These are phyloP conservation scores for Dysidea cf. avara DNA, from an alignment of 37 sponge, comb jelly and placozoan genomes.

Conservation along the genomic window DNA sequence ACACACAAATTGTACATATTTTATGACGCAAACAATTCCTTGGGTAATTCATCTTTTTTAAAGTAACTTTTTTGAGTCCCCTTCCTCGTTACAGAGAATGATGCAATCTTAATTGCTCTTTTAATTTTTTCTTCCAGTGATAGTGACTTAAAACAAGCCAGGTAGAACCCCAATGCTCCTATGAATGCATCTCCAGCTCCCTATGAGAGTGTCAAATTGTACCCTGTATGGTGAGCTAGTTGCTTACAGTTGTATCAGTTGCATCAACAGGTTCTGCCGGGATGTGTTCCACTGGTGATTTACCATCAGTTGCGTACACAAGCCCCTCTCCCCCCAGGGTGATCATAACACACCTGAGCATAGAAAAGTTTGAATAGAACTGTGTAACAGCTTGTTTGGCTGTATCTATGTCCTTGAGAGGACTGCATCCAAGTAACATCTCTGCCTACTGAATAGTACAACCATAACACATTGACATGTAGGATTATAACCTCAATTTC, in stretches of 20 bases:
- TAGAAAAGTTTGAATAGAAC: conserved; percentile 24
- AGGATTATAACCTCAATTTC: conserved; percentile 83
- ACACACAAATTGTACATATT: too few species aligned
- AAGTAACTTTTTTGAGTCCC: conserved; percentile 93
- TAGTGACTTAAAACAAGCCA: conserved; percentile 52
- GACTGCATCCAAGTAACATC: conserved; percentile 48
- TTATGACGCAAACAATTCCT: too few species aligned
- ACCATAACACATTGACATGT: not conserved
- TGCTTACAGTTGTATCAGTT: conserved; percentile 90
- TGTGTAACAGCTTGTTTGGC: conserved; percentile 54
- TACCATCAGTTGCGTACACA: not conserved
- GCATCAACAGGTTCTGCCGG: conserved; percentile 72
- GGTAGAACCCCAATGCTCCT: conserved; percentile 85
- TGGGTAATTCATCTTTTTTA: not conserved
- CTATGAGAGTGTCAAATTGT: conserved; percentile 21
- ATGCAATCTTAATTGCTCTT: conserved; percentile 72
- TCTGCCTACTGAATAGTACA: conserved; percentile 63
- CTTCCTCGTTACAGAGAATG: conserved; percentile 60
- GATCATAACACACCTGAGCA: conserved; percentile 60
- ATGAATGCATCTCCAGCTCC: conserved; percentile 99
- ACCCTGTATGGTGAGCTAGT: too few species aligned
- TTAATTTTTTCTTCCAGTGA: conserved; percentile 60
- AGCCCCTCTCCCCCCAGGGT: conserved; percentile 71
- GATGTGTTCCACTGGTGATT: conserved; percentile 35
- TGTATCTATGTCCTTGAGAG: conserved; percentile 45